phyloP scores from a whole-genome alignment of 2,888 invertebrate genomes.

The Thelaira solivaga region DNA sequence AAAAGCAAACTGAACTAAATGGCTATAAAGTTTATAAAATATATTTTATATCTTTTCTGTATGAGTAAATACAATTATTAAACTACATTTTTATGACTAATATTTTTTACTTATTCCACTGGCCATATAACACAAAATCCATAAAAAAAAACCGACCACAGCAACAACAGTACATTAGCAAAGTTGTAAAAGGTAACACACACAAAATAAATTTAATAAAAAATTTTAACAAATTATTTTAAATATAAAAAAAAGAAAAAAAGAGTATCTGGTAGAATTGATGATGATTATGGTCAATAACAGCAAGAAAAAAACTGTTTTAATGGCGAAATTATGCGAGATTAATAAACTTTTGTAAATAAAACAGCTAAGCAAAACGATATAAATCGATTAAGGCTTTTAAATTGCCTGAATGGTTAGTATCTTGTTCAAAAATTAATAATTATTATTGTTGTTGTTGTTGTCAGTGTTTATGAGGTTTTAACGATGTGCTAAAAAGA shows the following conservation, averaged over 20 bases:
- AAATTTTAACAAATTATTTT: conserved; percentile 3
- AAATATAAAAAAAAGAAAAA: conserved; percentile 12
- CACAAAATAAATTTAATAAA: background rate
- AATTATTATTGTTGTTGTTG: too few relatives aligned
- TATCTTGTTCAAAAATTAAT: too few relatives aligned
- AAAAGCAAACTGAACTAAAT: background rate
- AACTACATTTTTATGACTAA: conserved; percentile 47
- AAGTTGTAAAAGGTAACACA: background rate
- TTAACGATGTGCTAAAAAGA: conserved; percentile 47
- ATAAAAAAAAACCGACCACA: conserved; percentile 44
- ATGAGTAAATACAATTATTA: background rate
- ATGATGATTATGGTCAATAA: conserved; percentile 46
- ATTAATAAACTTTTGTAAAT: too few relatives aligned
- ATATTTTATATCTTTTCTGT: conserved; percentile 4
- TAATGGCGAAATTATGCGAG: too few relatives aligned
- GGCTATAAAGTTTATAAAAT: conserved; percentile 3
- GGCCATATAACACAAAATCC: conserved; percentile 53
- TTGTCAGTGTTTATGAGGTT: conserved; percentile 20
- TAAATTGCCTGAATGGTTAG: too few relatives aligned
- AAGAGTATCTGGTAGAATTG: conserved; percentile 37
- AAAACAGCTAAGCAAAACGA: too few relatives aligned
- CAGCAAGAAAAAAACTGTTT: conserved; percentile 38
- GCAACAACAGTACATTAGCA: background rate
- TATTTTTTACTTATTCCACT: conserved; percentile 43
- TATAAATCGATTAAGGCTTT: too few relatives aligned